Base-by-base conservation (phyloP, 2,888 invertebrate genomes). In the Monoplex corrugatus region DNA sequence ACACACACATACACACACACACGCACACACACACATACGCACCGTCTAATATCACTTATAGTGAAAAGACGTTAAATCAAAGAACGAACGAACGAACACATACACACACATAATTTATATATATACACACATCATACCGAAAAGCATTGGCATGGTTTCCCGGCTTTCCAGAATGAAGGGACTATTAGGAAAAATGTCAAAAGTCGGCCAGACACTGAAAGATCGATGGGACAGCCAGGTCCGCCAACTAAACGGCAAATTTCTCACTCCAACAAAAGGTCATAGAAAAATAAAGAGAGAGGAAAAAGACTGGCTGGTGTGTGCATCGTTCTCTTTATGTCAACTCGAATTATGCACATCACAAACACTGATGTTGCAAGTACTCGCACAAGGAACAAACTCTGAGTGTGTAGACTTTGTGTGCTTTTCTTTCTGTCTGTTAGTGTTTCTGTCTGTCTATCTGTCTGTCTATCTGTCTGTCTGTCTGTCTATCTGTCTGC, bases 111-210 rank as follows among this genome's bases (percentile, higher is more conserved):
- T 28, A 16, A 19, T 13, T 13, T 28, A 63, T 2, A 68, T n/a
- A 63, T n/a, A 63, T n/a, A 63, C 63, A 63, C 63, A 63, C 63
- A 63, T n/a, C 63, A 68, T 28, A 68, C 63, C 6, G n/a, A 68
- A 0, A 0, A 6, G 28, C 63, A 68, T 23, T 16, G 63, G 28
- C 63, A 0, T 68, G 23, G 23, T n/a, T 28, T 6, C 23, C n/a
- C n/a, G 63, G 63, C 63, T 68, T 28, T 23, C 63, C 23, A 68
- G n/a, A n/a, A 68, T n/a, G 63, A 6, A 6, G 63, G 63, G 63
- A 68, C 63, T 68, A 28, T 68, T 68, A 68, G 63, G 63, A 6
- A 68, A 68, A 68, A 68, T 68, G 63, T 68, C 63, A 68, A 28
- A 68, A 68, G 63, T 68, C 28, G 63, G 63, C 28, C 63, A 68